Percentiles rank a stretch among this genome's conserved stretches.
Conservation (phyloP, 2,797 vertebrate genomes). For the Macropodus opercularis region DNA sequence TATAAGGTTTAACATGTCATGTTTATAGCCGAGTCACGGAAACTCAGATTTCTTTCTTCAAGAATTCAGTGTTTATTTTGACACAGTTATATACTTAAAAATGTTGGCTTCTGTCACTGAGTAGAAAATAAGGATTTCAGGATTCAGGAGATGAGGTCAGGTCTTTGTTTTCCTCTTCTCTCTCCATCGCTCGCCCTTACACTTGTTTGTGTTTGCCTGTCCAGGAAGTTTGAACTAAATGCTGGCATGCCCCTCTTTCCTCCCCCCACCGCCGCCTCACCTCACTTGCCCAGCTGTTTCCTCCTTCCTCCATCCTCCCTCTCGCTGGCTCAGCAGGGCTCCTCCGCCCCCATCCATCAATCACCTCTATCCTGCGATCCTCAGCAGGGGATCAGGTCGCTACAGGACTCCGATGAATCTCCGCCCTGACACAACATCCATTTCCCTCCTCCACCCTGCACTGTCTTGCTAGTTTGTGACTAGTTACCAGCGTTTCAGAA, state of each 20-base stretch:
- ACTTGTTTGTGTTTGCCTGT: conserved; percentile 75
- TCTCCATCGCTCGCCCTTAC: conserved; percentile 33
- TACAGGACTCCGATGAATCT: conserved; percentile 51
- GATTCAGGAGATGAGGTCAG: not conserved
- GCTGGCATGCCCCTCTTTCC: conserved; percentile 63
- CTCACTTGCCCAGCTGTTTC: conserved; percentile 73
- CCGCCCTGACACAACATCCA: conserved; percentile 68
- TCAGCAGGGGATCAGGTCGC: conserved; percentile 59
- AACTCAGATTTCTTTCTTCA: too few relatives aligned
- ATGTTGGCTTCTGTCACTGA: not conserved
- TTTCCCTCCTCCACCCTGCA: conserved; percentile 45
- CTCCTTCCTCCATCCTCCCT: conserved; percentile 72
- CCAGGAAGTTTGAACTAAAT: conserved; percentile 74
- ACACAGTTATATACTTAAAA: not conserved
- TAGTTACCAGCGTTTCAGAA: conserved; percentile 25
- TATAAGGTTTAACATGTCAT: too few relatives aligned
- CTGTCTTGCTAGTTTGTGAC: conserved; percentile 35
- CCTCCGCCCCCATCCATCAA: conserved; percentile 63
- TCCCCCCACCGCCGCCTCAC: conserved; percentile 50
- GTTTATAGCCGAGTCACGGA: too few relatives aligned
- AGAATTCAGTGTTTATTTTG: not conserved
- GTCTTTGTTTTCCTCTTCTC: conserved; percentile 11
- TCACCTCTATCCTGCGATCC: conserved; percentile 59
- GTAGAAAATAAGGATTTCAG: too few relatives aligned
- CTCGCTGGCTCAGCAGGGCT: conserved; percentile 59